These are phyloP conservation scores for Cyrtodaria siliqua DNA, from an alignment of 2,888 invertebrate genomes.

Conservation along the genomic window DNA sequence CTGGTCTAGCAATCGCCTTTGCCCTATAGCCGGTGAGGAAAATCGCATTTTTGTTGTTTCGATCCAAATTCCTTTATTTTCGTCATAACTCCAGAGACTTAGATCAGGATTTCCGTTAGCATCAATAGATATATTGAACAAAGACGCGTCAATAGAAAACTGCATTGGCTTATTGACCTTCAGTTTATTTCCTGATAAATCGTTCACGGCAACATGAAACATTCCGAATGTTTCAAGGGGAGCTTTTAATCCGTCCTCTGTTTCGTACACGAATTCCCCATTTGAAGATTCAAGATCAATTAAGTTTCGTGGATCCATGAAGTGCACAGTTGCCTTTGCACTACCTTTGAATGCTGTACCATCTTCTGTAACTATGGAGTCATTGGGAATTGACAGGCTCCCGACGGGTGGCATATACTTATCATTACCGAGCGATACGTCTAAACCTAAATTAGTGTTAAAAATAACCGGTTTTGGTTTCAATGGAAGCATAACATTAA, in stretches of 20 bases:
- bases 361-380: conserved; percentile 19
- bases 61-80: conserved; percentile 38
- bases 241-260: conserved; percentile 8
- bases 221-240: conserved; percentile 31
- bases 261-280: conserved; percentile 31
- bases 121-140: conserved; percentile 23
- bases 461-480: conserved; percentile 26
- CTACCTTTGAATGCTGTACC: conserved; percentile 23
- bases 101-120: conserved; percentile 28
- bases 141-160: conserved; percentile 15
- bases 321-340: conserved; percentile 25
- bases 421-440: conserved; percentile 6
- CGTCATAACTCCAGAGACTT: conserved; percentile 25
- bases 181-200: conserved; percentile 12
- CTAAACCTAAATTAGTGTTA: conserved; percentile 11
- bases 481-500: conserved; percentile 17
- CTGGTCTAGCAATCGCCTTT: conserved; percentile 7
- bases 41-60: conserved; percentile 14
- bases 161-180: conserved; percentile 19
- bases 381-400: conserved; percentile 12
- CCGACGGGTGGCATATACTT: background rate
- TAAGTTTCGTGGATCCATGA: conserved; percentile 27
- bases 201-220: conserved; percentile 10
- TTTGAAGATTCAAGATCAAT: conserved; percentile 33
- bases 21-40: background rate